Percentiles rank a stretch among this genome's conserved stretches.
Evolutionary conservation across 1,140 invertebrate genomes (phyloP).

Genomic region (Drosophila athabasca): DNA sequence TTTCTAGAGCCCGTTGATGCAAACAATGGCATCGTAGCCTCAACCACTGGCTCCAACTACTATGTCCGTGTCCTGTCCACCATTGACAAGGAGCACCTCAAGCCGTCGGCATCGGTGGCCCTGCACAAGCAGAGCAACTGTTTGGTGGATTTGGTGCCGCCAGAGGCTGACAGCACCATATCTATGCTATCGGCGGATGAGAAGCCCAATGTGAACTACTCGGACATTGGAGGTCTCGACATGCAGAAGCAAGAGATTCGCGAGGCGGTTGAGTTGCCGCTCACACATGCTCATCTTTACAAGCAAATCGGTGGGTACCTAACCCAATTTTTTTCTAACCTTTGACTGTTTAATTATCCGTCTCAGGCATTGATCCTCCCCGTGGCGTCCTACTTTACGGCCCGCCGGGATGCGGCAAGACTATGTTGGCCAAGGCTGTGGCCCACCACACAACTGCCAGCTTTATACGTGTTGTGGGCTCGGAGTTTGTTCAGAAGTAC

Average conservation of each 20-base stretch:
- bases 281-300: constrained; percentile 99
- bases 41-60: constrained; percentile 95
- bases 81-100: constrained; percentile 96
- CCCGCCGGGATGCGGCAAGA: constrained; percentile 97
- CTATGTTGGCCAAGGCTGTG: constrained; percentile 99
- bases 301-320: constrained; percentile 91
- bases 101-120: constrained; percentile 98
- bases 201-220: constrained; percentile 98
- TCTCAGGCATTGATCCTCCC: constrained; percentile 93
- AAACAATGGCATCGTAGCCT: constrained; percentile 96
- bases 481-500: constrained; percentile 99
- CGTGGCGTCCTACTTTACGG: constrained; percentile 99
- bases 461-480: constrained; percentile 99
- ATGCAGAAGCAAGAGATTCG: constrained; percentile 99
- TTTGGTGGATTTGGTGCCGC: constrained; percentile 97
- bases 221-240: constrained; percentile 99
- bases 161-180: constrained; percentile 98
- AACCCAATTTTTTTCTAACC: background rate
- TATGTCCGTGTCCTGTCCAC: constrained; percentile 98
- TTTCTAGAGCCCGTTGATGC: constrained; percentile 99
- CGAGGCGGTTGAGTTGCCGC: constrained; percentile 98
- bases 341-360: background rate
- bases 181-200: constrained; percentile 97
- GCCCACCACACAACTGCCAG: constrained; percentile 99
- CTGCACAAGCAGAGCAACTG: constrained; percentile 99